Percentiles rank a stretch among this genome's conserved stretches.
phyloP scores from a whole-genome alignment of 2,113 vertebrate genomes.

The Ammodytes marinus region DNA sequence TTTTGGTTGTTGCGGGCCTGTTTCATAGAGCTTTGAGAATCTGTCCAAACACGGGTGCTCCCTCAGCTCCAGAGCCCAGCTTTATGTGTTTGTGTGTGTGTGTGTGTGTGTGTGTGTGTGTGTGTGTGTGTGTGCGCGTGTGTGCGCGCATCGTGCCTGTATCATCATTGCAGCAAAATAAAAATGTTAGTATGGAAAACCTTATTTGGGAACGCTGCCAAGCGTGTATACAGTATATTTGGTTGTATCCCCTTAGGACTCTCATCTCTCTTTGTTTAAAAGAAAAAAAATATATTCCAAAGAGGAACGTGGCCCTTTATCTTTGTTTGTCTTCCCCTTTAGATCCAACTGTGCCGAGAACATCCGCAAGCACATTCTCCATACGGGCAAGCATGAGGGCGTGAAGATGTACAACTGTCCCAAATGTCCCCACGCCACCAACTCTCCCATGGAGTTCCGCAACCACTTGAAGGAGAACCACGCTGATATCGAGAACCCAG shows the following conservation, averaged over 20 bases:
- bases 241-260: slow-evolving; percentile 8
- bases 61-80: slow-evolving; percentile 30
- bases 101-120: slow-evolving; percentile 5
- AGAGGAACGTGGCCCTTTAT: slow-evolving; percentile 36
- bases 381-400: slow-evolving; percentile 97
- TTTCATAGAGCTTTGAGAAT: slow-evolving; percentile 48
- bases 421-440: slow-evolving; percentile 92
- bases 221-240: slow-evolving; percentile 52
- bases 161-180: slow-evolving; percentile 48
- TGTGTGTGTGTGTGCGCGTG: slow-evolving; percentile 8
- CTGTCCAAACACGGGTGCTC: slow-evolving; percentile 52
- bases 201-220: slow-evolving; percentile 49
- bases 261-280: slow-evolving; percentile 31
- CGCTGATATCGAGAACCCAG: slow-evolving; percentile 96
- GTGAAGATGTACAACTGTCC: slow-evolving; percentile 99
- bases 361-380: slow-evolving; percentile 98
- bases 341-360: slow-evolving; percentile 99
- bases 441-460: slow-evolving; percentile 95
- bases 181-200: slow-evolving; percentile 47
- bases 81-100: slow-evolving; percentile 5
- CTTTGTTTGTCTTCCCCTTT: slow-evolving; percentile 30
- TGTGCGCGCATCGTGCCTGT: slow-evolving; percentile 17
- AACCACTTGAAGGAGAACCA: slow-evolving; percentile 97
- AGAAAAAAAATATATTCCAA: neutral
- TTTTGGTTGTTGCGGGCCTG: slow-evolving; percentile 11